These are phyloP conservation scores for Diarsia dahlii DNA, from an alignment of 2,888 invertebrate genomes.

Conservation along the genomic window DNA sequence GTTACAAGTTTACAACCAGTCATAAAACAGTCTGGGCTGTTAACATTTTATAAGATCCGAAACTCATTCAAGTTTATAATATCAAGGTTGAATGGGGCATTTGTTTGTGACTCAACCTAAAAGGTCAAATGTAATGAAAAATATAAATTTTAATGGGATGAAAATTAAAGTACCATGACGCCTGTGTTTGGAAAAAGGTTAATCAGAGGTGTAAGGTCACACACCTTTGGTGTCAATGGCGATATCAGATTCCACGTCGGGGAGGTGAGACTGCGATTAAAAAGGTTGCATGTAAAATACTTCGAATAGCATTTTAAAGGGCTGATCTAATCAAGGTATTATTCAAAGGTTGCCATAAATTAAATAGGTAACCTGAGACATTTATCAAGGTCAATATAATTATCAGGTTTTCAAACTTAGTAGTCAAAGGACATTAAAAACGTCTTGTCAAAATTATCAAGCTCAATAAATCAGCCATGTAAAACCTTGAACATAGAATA, in stretches of 20 bases:
- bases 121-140: conserved; percentile 48
- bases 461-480: conserved; percentile 29
- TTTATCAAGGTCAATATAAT: conserved; percentile 16
- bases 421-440: conserved; percentile 8
- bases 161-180: conserved; percentile 30
- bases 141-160: conserved; percentile 45
- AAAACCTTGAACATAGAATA: conserved; percentile 14
- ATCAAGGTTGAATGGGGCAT: conserved; percentile 47
- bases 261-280: neutral
- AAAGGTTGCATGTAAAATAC: neutral
- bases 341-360: conserved; percentile 37
- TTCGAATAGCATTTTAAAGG: neutral
- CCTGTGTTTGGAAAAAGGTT: conserved; percentile 38
- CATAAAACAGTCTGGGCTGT: conserved; percentile 16
- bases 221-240: conserved; percentile 15
- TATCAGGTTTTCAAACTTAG: conserved; percentile 14
- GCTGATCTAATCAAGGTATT: conserved; percentile 19
- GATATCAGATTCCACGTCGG: neutral
- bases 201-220: conserved; percentile 41
- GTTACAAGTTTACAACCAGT: conserved; percentile 11
- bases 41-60: conserved; percentile 43
- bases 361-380: conserved; percentile 1
- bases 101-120: conserved; percentile 46
- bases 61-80: conserved; percentile 44
- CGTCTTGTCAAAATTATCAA: conserved; percentile 9